Base-by-base conservation (phyloP, 1,140 invertebrate species). In the Lepidurus packardi region DNA sequence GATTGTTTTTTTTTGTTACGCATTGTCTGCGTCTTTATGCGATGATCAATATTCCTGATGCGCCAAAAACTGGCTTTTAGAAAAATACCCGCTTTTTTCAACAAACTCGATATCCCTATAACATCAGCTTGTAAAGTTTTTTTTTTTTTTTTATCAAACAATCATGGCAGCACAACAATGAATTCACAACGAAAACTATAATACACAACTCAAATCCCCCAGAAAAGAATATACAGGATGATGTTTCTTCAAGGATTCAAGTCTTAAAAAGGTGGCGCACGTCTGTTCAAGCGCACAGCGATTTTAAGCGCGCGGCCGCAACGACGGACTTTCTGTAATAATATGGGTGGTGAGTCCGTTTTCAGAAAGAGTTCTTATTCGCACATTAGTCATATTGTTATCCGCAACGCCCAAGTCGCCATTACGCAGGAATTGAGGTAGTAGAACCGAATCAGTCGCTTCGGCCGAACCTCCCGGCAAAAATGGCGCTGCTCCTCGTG, bases 311-410 rank as follows among this genome's bases (percentile, higher is more conserved):
- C 53, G 53, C 53, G 53, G 53, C 53, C 53, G 53, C 21, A 21
- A 65, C 53, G 53, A 65, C 53, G 53, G 21, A 65, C 53, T 65
- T 65, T 65, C 53, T 65, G 53, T 65, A 65, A 65, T 65, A 65
- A 65, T 65, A 65, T 65, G 53, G 53, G n/a, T 65, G 16, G 53
- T 65, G 53, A 65, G 53, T 65, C 53, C 53, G n/a, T 65, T 65
- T 65, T 65, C 53, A 65, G 53, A 65, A n/a, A 65, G 21, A 65
- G 53, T 65, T 65, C 53, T 65, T 65, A 65, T 65, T 21, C 53
- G 53, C 53, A 65, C 53, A 21, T 65, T 65, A 11, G 53, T 21
- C 53, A 21, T 65, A 21, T 16, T 65, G 21, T 65, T 65, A 65
- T 65, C 53, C 13, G 16, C 53, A 11, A 65, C 21, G 53, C 53